Base-by-base conservation (phyloP, 2,888 invertebrate genomes). In the Calameuta filiformis region DNA sequence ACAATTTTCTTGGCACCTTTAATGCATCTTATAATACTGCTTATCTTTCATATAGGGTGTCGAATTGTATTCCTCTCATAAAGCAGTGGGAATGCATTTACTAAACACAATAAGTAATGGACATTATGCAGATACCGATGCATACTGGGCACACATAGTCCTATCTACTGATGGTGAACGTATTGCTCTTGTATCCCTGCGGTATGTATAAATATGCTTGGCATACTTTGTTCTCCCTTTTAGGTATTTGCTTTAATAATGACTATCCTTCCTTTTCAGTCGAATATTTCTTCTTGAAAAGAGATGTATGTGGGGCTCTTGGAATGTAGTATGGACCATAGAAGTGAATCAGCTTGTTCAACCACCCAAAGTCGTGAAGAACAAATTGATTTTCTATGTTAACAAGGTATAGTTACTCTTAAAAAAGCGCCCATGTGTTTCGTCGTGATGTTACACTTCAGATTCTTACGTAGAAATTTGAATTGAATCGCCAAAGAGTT, bases 321-420 rank as follows among this genome's bases (percentile, higher is more conserved):
- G 96, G 95, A 95, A 95, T 85, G 93, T 96, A 37, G 96, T 96
- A 90, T 96, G 96, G 96, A 93, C 93, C 68, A 93, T 96, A 34
- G 94, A 94, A 79, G 93, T 96, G 75, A 95, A 96, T 87, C 95
- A 96, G 85, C 93, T 97, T 76, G 93, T 95, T 84, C 95, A 94
- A 15, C 93, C 95, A 23, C 96, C 96, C 2, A 91, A 92, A 78
- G 91, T 95, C 56, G 86, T 91, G 34, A 93, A 92, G 1, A 93
- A 94, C 77, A 95, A 94, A 85, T 93, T 97, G 4, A 89, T 95
- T 77, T 93, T 97, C 79, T 94, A 94, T 86, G 93, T 96, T 77
- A 94, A 95, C 92, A 96, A 96, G 94, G 97, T 96, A 91, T 88
- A 83, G 34, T 75, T 37, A n/a, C 31, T 75, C 69, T 68, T 68